phyloP scores from a whole-genome alignment of 2,113 vertebrate genomes.

The Furnarius figulus region DNA sequence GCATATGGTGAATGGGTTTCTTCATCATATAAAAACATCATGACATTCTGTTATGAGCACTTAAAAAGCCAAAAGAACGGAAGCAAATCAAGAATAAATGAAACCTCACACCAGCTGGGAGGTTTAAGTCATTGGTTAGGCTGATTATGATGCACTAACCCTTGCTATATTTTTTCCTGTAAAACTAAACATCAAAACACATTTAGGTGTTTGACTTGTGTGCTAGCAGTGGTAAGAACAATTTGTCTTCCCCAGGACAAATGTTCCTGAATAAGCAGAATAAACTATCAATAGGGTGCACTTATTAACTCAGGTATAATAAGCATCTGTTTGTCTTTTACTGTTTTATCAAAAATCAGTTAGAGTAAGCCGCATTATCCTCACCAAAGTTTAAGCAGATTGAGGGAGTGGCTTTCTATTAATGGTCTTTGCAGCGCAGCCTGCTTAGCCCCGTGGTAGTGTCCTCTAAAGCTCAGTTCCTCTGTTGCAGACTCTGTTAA shows the following conservation, averaged over 20 bases:
- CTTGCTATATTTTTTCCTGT: not conserved
- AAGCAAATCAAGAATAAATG: not conserved
- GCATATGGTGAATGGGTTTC: not conserved
- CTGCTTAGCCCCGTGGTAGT: not conserved
- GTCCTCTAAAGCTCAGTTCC: not conserved
- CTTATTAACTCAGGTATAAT: not conserved
- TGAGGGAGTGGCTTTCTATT: conserved; percentile 34
- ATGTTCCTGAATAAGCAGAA: not conserved
- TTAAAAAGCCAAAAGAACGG: not conserved
- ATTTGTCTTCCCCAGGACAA: not conserved
- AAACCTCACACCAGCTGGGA: not conserved
- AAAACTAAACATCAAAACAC: not conserved
- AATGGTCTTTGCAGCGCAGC: not conserved
- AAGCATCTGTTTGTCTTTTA: not conserved
- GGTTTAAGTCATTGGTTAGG: not conserved
- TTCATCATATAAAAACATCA: not conserved
- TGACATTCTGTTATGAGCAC: not conserved
- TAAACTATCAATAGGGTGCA: not conserved
- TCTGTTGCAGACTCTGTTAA: not conserved
- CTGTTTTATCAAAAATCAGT: conserved; percentile 40
- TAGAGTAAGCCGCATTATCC: conserved; percentile 31
- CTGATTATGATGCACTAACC: conserved; percentile 4
- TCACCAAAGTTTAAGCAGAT: conserved; percentile 50
- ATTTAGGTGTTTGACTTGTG: not conserved
- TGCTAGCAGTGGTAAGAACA: not conserved